Base-by-base conservation (phyloP, 1,140 invertebrate species). In the Zaprionus africanus region DNA sequence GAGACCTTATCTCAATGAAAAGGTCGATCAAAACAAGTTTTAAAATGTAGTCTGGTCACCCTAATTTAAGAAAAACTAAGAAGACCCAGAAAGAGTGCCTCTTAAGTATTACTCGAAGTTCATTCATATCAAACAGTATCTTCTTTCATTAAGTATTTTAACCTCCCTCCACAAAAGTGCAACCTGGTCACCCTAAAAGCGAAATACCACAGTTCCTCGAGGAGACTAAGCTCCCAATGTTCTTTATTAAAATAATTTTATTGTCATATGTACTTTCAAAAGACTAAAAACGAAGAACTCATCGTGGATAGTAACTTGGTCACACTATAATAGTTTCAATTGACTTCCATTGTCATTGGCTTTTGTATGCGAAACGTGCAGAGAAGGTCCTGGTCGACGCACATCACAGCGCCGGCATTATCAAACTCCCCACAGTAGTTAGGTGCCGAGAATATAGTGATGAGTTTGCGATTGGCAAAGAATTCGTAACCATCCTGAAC, bases 401-500 rank as follows among this genome's bases (percentile, higher is more conserved):
- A 98, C 98, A 99, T 99, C 98, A 99, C 99, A 63, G 98, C 98
- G 69, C 94, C 94, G 46, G 99, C 99, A 94, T 99, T 99, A 92
- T 99, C 99, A 93, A 99, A 99, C 94, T 99, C 98, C 5, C 96
- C 97, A 92, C 97, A 97, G 92, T 98, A 97, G 83, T 97, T 97
- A 4, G 96, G 96, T 1, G 69, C 97, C 2, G 96, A 97, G 90
- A 99, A 99, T 15, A 99, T 93, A 5, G 99, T 99, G 12, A 99
- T 98, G 58, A 99, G 94, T 91, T 99, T 98, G 71, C 98, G 94
- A 93, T 99, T 99, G 2, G 98, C 98, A 93, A 99, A 99, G 93
- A 99, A 99, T 93, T 99, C 98, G 93, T 99, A 99, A 4, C 98
- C 98, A 93, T 99, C 98, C 94, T 99, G 98, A 2, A 99, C 98